phyloP scores from a whole-genome alignment of 2,113 vertebrate species.

The Chaetops frenatus region DNA sequence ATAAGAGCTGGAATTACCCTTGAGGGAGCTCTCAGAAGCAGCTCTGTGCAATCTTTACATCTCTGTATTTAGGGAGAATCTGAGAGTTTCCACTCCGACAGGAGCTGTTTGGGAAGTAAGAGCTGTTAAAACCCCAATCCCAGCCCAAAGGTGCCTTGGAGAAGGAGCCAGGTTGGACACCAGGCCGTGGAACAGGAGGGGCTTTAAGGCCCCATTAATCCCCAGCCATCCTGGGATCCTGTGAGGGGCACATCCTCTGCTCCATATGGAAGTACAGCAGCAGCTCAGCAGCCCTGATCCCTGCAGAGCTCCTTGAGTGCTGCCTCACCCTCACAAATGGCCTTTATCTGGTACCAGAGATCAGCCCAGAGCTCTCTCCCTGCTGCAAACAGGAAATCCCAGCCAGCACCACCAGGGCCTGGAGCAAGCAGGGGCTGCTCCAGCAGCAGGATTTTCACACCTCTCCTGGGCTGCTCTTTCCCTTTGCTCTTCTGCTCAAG shows the following conservation, averaged over 20 bases:
- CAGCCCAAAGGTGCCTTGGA: neutral
- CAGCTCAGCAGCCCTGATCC: fast-evolving
- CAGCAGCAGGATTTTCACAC: neutral
- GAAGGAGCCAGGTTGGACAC: neutral
- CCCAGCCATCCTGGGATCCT: neutral
- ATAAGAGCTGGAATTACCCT: neutral
- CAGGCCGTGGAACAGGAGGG: neutral
- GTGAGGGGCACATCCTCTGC: fast-evolving
- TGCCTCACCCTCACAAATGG: fast-evolving
- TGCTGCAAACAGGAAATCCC: neutral
- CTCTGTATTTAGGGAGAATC: neutral
- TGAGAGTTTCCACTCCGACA: neutral
- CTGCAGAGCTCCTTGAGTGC: neutral
- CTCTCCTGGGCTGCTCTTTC: neutral
- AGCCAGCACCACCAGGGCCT: fast-evolving
- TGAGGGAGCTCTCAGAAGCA: neutral
- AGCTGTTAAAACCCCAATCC: neutral
- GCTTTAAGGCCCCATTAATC: neutral
- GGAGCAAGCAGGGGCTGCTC: neutral
- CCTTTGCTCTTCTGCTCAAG: neutral
- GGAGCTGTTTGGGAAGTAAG: neutral
- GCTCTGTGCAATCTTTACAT: neutral
- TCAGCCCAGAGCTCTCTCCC: neutral
- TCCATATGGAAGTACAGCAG: too few relatives aligned
- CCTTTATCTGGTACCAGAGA: neutral